These are phyloP conservation scores for Xenentodon cancila DNA, from an alignment of 2,797 vertebrate genomes.

Conservation along the genomic window DNA sequence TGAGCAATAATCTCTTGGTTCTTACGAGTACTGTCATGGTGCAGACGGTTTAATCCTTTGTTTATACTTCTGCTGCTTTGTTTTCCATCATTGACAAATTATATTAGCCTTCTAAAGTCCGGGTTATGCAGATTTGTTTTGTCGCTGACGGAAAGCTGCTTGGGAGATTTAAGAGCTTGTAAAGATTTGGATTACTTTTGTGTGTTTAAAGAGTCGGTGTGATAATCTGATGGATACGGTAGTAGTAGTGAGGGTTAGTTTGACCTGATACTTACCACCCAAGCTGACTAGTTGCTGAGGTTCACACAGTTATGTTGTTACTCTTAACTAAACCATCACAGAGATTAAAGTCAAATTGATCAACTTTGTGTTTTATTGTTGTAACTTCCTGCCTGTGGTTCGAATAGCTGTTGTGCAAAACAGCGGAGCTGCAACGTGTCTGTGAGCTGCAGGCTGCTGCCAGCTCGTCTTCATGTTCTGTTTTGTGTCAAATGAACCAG, in stretches of 20 bases:
- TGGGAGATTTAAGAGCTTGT: conserved; percentile 3
- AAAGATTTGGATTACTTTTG: conserved; percentile 22
- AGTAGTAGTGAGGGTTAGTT: conserved; percentile 34
- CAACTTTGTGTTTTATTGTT: conserved; percentile 2
- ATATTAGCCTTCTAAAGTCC: too few species aligned
- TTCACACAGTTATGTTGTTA: neutral
- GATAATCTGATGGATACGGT: conserved; percentile 26
- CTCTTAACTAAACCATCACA: too few species aligned
- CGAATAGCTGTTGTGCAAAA: conserved; percentile 10
- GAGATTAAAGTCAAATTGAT: conserved; percentile 3
- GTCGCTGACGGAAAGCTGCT: neutral
- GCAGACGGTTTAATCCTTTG: too few species aligned
- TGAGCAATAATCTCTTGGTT: too few species aligned
- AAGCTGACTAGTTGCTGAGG: neutral
- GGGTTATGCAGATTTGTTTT: neutral
- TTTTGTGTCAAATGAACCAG: conserved; percentile 60
- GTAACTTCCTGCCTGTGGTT: conserved; percentile 31
- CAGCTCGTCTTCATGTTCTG: conserved; percentile 42
- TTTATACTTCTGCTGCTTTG: too few species aligned
- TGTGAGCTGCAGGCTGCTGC: conserved; percentile 24
- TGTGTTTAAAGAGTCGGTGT: conserved; percentile 35
- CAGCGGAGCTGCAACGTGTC: conserved; percentile 10
- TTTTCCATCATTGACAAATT: too few species aligned
- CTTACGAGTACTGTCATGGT: too few species aligned
- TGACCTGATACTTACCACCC: conserved; percentile 6